Evolutionary conservation across 2,888 invertebrate genomes (phyloP), one percentile per base, ranked within the genome.

Genomic region (Meliscaeva auricollis): DNA sequence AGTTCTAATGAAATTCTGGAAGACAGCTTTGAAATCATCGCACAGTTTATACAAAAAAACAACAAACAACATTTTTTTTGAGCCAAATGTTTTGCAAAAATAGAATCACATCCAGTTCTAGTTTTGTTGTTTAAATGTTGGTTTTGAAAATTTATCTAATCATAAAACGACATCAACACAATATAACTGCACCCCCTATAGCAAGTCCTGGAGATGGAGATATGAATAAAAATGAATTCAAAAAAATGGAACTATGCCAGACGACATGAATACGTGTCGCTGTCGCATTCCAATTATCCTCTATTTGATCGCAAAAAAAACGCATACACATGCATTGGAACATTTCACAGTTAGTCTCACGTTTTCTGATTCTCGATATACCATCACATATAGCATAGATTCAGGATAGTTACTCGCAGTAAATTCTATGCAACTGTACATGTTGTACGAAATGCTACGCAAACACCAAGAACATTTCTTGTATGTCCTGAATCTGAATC

Each of bases 201-300:
- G 26, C 26, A 26, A 26, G 26, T 26, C 2, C 4, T 26, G 4
- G 26, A 26, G 26, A 26, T 26, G 11, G 35, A 38, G 35, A 11
- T 38, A 38, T 38, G 35, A 11, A 38, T 32, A 11, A 8, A 38
- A 5, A 11, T 38, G 35, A 38, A 38, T 38, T n/a, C 20, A 22
- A 20, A 48, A 48, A 74, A 74, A 74, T 78, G 78, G 64, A 78
- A 74, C 78, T 70, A 56, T 74, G 73, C 69, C 83, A 83, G 68
- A 52, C 72, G 48, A 66, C 60, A 69, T 72, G 76, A 66, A 82
- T 82, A 68, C 72, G 68, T 72, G 68, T 72, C 60, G 62, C 77
- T 66, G 73, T 72, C 52, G 41, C 77, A 77, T 68, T 77, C 77
- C 82, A 82, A 82, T 77, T 82, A 82, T 82, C 66, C 73, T 13